phyloP scores from a whole-genome alignment of 2,797 vertebrate species.

The Danio aesculapii region DNA sequence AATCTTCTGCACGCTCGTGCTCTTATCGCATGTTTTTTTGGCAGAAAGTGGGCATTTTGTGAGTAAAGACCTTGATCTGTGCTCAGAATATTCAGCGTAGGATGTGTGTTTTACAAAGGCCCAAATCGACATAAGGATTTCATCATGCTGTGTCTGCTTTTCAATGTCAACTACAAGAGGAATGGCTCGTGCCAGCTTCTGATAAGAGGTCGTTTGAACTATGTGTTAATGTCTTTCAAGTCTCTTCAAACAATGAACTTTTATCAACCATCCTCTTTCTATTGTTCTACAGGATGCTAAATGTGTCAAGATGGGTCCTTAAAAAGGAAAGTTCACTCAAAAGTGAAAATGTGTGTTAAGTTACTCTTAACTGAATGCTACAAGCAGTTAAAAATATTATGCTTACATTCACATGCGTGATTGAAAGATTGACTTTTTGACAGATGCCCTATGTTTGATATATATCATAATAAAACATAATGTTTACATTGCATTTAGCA shows the following conservation, averaged over 20 bases:
- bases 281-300: not conserved
- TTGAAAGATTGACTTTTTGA: too few species aligned
- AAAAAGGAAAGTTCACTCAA: not conserved
- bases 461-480: too few species aligned
- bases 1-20: conserved; percentile 9
- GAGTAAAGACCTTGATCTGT: conserved; percentile 42
- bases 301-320: not conserved
- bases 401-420: too few species aligned
- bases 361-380: too few species aligned
- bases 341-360: too few species aligned
- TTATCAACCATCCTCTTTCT: conserved; percentile 19
- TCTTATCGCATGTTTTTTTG: conserved; percentile 29
- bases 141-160: conserved; percentile 21
- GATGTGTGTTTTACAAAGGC: not conserved
- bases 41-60: conserved; percentile 13
- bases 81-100: not conserved
- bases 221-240: conserved; percentile 11
- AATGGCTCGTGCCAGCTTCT: conserved; percentile 25
- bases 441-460: too few species aligned
- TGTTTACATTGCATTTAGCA: too few species aligned
- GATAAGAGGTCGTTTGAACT: conserved; percentile 32
- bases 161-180: conserved; percentile 10
- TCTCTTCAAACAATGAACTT: conserved; percentile 9
- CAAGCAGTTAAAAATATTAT: too few species aligned
- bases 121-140: conserved; percentile 18